Conservation (phyloP, 2,888 invertebrate genomes). For the Xanthostigma xanthostigma region DNA sequence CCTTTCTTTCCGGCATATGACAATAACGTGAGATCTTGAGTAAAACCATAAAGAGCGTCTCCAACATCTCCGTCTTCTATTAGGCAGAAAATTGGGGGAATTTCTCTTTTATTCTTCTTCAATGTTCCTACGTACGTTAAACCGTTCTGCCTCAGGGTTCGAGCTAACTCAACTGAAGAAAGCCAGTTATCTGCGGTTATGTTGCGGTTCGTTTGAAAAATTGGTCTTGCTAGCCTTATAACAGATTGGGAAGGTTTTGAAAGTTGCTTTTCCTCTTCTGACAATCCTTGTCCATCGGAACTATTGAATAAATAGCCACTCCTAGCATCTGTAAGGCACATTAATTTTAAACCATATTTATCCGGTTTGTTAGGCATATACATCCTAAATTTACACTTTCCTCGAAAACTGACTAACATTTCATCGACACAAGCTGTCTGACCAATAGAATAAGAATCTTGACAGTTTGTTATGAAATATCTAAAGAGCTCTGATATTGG, state of each 20-base stretch:
- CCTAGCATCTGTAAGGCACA: constrained; percentile 14
- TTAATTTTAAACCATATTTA: constrained; percentile 16
- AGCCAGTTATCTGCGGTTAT: constrained; percentile 22
- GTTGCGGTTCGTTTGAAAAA: constrained; percentile 17
- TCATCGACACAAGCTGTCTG: constrained; percentile 16
- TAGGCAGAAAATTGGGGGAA: constrained; percentile 4
- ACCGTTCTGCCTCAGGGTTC: constrained; percentile 10
- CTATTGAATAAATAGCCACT: constrained; percentile 15
- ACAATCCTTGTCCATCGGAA: constrained; percentile 16
- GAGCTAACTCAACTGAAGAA: constrained; percentile 17
- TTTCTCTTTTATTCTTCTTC: constrained; percentile 16
- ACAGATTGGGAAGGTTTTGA: constrained; percentile 18
- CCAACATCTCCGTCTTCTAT: constrained; percentile 7
- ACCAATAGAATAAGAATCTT: constrained; percentile 10
- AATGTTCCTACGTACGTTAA: constrained; percentile 16
- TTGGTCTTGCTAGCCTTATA: constrained; percentile 15
- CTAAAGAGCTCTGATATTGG: constrained; percentile 14
- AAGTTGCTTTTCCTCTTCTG: constrained; percentile 15
- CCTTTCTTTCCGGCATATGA: constrained; percentile 11
- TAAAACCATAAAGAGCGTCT: constrained; percentile 13
- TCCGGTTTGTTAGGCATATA: constrained; percentile 15
- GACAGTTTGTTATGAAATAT: constrained; percentile 13
- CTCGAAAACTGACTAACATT: constrained; percentile 14
- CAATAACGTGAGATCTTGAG: constrained; percentile 11
- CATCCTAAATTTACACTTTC: constrained; percentile 9